These are phyloP conservation scores for Cryptocephalus moraei DNA, from an alignment of 2,888 invertebrate species.

Conservation along the genomic window DNA sequence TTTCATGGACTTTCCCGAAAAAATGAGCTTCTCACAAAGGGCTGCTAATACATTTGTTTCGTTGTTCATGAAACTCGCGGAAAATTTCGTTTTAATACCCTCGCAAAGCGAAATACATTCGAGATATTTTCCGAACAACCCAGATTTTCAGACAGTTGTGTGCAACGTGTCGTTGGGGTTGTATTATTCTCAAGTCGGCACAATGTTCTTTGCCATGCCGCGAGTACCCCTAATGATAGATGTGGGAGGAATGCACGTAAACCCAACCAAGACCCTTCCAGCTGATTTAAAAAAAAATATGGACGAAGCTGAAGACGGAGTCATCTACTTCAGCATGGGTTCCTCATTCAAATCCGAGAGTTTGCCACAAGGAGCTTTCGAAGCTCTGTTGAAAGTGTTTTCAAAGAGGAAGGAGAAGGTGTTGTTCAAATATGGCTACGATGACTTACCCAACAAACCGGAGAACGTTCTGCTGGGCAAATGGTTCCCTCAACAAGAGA, in stretches of 20 bases:
- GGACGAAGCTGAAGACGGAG: constrained; percentile 24
- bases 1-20: too few species aligned
- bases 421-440: constrained; percentile 61
- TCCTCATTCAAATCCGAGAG: constrained; percentile 46
- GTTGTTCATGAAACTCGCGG: too few species aligned
- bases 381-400: constrained; percentile 47
- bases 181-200: too few species aligned
- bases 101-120: too few species aligned
- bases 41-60: not conserved
- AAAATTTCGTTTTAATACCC: too few species aligned
- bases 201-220: constrained; percentile 38
- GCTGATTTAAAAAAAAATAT: constrained; percentile 17
- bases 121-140: too few species aligned
- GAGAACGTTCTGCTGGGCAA: constrained; percentile 47
- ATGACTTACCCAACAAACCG: constrained; percentile 43
- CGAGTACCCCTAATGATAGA: constrained; percentile 45
- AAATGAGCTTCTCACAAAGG: not conserved
- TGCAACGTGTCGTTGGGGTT: too few species aligned
- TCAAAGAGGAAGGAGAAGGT: constrained; percentile 50
- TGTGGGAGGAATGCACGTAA: constrained; percentile 44
- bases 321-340: constrained; percentile 43
- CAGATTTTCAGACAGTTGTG: too few species aligned
- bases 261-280: constrained; percentile 21
- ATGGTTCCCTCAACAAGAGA: constrained; percentile 54
- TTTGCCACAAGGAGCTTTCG: constrained; percentile 41